Evolutionary conservation across 2,888 invertebrate genomes (phyloP).

Genomic region (Thymelicus sylvestris): DNA sequence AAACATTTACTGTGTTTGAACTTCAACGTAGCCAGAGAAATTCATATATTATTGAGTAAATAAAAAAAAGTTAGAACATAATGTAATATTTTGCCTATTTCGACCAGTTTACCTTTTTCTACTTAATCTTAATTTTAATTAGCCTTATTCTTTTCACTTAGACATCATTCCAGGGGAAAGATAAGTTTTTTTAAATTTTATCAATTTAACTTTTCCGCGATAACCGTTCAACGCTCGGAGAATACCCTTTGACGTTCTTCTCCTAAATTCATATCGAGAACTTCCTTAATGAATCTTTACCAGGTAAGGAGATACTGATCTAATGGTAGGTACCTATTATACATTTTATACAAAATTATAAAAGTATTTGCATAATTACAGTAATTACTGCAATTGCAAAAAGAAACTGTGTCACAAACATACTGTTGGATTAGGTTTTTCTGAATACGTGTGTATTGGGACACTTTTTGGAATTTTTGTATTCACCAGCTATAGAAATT

Average conservation of each 20-base stretch:
- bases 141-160: constrained; percentile 20
- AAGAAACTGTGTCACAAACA: no score
- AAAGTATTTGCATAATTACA: no score
- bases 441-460: no score
- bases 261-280: constrained; percentile 50
- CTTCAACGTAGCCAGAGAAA: no score
- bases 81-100: no score
- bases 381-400: background rate
- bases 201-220: constrained; percentile 57
- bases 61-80: no score
- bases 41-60: no score
- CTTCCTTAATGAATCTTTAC: constrained; percentile 48
- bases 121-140: background rate
- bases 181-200: constrained; percentile 51
- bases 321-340: background rate
- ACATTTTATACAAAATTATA: constrained; percentile 18
- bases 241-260: constrained; percentile 58
- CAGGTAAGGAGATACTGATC: constrained; percentile 24
- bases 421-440: no score
- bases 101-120: no score
- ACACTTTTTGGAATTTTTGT: no score
- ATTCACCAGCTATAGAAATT: no score
- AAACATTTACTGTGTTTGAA: no score
- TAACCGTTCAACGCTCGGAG: constrained; percentile 42
- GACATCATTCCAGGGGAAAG: constrained; percentile 11